These are phyloP conservation scores for Melanerpes formicivorus DNA, from an alignment of 2,113 vertebrate genomes.

Conservation along the genomic window DNA sequence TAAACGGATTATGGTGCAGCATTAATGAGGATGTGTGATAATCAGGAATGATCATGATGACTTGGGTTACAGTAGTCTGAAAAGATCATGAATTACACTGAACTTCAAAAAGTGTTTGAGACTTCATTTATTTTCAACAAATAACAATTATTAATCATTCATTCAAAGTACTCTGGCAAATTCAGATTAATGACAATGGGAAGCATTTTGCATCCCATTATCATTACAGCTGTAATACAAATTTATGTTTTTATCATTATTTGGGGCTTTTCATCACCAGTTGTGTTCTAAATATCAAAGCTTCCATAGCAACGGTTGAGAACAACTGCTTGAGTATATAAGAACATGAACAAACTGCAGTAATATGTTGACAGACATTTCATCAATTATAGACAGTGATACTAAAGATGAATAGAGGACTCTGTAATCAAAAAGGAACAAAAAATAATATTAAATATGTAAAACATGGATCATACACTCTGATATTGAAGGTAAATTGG, in stretches of 20 bases:
- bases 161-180: not conserved
- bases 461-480: not conserved
- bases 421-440: not conserved
- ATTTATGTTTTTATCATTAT: not conserved
- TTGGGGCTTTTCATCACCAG: not conserved
- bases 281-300: not conserved
- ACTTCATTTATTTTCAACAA: slow-evolving; percentile 4
- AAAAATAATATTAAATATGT: slow-evolving; percentile 2
- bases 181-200: not conserved
- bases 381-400: not conserved
- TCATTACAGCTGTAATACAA: not conserved
- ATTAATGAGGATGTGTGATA: not conserved
- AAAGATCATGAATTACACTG: not conserved
- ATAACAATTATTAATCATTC: not conserved
- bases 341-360: not conserved
- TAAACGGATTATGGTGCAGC: not conserved
- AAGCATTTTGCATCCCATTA: not conserved
- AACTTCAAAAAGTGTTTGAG: not conserved
- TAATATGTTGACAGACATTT: not conserved
- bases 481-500: not conserved
- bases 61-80: not conserved
- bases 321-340: not conserved
- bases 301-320: not conserved
- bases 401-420: slow-evolving; percentile 9
- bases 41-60: not conserved